Percentiles rank a stretch among this genome's conserved stretches.
These are phyloP conservation scores for Stegophylla sp. DNA, from an alignment of 2,888 invertebrate genomes.

Conservation along the genomic window DNA sequence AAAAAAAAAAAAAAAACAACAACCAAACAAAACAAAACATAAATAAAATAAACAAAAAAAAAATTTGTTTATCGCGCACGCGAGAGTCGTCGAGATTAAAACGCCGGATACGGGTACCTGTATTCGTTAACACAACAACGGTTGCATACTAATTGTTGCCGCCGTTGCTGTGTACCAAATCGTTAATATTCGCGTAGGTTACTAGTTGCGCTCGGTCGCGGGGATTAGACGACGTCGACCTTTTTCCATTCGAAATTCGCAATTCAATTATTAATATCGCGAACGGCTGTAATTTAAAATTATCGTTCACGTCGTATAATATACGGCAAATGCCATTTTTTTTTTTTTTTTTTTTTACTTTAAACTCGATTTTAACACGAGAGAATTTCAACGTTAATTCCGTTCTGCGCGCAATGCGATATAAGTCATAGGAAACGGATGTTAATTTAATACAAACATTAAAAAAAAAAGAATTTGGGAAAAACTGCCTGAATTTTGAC, in stretches of 20 bases:
- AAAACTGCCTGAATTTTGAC: no score
- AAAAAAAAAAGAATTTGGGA: no score
- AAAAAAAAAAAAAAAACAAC: neutral
- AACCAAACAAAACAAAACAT: no score
- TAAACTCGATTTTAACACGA: no score
- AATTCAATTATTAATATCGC: neutral
- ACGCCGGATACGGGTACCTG: neutral
- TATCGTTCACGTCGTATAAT: no score
- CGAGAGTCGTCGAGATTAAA: slow-evolving; percentile 12
- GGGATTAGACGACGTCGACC: slow-evolving; percentile 9
- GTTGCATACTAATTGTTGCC: slow-evolving; percentile 28
- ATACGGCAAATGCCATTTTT: no score
- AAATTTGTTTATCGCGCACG: slow-evolving; percentile 2
- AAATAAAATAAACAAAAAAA: neutral
- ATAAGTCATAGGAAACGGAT: no score
- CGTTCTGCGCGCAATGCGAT: no score
- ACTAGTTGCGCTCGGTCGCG: neutral
- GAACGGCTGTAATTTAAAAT: neutral
- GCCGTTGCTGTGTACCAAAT: no score
- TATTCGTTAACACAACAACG: slow-evolving; percentile 5
- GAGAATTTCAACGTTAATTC: no score
- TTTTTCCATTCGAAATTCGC: neutral
- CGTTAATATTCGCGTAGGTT: neutral
- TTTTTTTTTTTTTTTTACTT: no score
- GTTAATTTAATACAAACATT: no score